phyloP scores from a whole-genome alignment of 2,113 vertebrate genomes.

The Callorhinus ursinus region DNA sequence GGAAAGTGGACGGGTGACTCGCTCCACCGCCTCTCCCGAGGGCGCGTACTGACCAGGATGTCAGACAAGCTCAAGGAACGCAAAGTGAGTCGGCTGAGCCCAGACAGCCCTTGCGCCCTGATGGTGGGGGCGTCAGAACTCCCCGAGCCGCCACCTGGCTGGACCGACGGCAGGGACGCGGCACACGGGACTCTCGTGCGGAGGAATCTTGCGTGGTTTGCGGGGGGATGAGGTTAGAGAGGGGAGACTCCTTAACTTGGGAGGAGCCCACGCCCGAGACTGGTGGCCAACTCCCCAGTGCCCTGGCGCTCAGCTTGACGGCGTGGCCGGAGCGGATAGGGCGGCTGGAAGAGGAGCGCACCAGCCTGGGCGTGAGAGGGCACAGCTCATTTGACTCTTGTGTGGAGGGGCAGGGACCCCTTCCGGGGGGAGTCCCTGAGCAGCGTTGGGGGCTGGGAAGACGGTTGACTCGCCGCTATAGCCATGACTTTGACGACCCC shows the following conservation, averaged over 20 bases:
- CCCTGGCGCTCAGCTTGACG: background rate
- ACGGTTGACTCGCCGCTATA: background rate
- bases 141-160: background rate
- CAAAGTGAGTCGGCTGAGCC: slow-evolving; percentile 89
- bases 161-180: background rate
- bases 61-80: slow-evolving; percentile 95
- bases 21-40: slow-evolving; percentile 25
- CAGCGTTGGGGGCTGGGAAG: background rate
- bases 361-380: background rate
- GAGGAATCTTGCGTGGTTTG: background rate
- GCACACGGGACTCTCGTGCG: background rate
- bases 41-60: slow-evolving; percentile 81
- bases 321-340: background rate
- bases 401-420: background rate
- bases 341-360: background rate
- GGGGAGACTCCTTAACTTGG: background rate
- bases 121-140: background rate
- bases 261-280: background rate
- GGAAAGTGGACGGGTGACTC: slow-evolving; percentile 52
- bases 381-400: background rate
- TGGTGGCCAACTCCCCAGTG: background rate
- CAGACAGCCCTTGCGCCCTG: slow-evolving; percentile 68
- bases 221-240: background rate
- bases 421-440: background rate
- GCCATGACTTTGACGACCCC: background rate